Percentiles rank a stretch among this genome's conserved stretches.
These are phyloP conservation scores for Dendrocincla fuliginosa DNA, from an alignment of 2,797 vertebrate genomes.

Conservation along the genomic window DNA sequence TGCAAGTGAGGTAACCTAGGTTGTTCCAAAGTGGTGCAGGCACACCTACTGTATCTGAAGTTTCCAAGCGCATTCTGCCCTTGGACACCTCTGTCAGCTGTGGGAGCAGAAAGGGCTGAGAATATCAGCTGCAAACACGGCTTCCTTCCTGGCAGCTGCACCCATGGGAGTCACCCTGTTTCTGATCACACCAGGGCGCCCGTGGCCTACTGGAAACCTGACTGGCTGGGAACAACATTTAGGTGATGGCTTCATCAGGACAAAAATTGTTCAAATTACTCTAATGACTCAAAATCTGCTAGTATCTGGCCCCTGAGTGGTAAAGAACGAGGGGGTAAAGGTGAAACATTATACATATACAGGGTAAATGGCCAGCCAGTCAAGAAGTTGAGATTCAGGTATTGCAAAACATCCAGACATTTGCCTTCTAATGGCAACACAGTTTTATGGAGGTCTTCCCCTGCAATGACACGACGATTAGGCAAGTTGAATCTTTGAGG, in stretches of 20 bases:
- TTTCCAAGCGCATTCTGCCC: background rate
- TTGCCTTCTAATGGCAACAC: background rate
- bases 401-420: background rate
- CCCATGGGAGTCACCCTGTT: background rate
- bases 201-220: background rate
- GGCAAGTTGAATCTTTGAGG: background rate
- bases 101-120: background rate
- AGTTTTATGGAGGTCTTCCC: background rate
- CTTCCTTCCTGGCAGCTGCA: background rate
- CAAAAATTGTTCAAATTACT: background rate
- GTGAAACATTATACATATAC: rapidly evolving
- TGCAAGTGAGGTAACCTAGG: background rate
- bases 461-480: background rate
- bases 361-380: background rate
- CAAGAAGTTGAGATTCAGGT: background rate
- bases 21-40: background rate
- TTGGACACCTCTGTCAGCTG: background rate
- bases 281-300: background rate
- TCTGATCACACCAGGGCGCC: background rate
- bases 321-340: background rate
- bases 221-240: background rate
- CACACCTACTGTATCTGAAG: background rate
- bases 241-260: background rate
- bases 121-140: background rate
- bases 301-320: rapidly evolving